These are phyloP conservation scores for Anodontia alba DNA, from an alignment of 2,888 invertebrate genomes.

Conservation along the genomic window DNA sequence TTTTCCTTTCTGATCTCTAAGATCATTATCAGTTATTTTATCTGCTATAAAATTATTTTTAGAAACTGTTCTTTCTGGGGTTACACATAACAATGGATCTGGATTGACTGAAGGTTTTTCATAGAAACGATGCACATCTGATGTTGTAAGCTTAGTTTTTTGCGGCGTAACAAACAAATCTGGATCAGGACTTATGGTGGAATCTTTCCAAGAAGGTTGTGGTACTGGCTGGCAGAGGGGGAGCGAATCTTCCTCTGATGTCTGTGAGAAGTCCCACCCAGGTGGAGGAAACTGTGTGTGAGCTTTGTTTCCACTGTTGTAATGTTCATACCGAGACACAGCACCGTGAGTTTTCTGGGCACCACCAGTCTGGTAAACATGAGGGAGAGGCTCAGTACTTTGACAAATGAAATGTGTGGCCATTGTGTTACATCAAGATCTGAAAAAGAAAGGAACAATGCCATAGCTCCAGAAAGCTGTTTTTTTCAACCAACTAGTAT, in stretches of 20 bases:
- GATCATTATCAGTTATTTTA: neutral
- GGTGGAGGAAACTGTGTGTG: conserved; percentile 68
- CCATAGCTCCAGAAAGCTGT: too few relatives aligned
- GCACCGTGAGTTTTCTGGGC: conserved; percentile 63
- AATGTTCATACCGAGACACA: conserved; percentile 69
- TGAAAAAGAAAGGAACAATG: neutral
- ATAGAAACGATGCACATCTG: conserved; percentile 6
- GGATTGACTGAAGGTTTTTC: conserved; percentile 49
- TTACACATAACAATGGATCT: conserved; percentile 72
- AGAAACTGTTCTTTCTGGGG: conserved; percentile 68
- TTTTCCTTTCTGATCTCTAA: conserved; percentile 20
- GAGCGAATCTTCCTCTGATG: conserved; percentile 69
- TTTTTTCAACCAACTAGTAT: too few relatives aligned
- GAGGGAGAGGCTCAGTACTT: conserved; percentile 66
- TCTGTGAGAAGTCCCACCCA: conserved; percentile 70
- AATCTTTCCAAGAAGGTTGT: conserved; percentile 56
- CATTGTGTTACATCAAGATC: conserved; percentile 31
- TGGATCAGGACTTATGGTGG: conserved; percentile 65
- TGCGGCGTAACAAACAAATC: conserved; percentile 69
- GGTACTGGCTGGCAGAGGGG: conserved; percentile 61
- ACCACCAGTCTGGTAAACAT: conserved; percentile 47
- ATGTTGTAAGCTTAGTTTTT: conserved; percentile 36
- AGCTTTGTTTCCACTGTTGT: conserved; percentile 54
- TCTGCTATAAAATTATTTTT: conserved; percentile 16
- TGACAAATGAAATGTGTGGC: conserved; percentile 71